Evolutionary conservation across 2,888 invertebrate species (phyloP), one percentile per base, ranked within the genome.

Genomic region (Idaea biselata): DNA sequence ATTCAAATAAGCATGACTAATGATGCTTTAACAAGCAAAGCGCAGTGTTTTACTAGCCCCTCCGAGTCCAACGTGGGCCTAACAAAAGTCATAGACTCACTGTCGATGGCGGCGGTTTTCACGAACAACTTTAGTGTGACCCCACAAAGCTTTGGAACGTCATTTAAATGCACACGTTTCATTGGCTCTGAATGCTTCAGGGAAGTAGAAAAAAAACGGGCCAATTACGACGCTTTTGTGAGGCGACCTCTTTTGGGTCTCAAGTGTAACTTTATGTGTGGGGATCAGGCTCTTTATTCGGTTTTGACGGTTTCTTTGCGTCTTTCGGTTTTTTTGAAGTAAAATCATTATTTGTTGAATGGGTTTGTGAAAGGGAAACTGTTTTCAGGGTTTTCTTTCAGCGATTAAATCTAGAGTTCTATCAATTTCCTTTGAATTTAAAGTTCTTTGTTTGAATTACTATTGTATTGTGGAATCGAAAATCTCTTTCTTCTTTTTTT

Each of bases 101-200:
- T 82, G 82, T 86, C 83, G 88, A 90, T 88, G 82, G 86, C 83
- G 88, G 90, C 83, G 88, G 90, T 88, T 89, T 25, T 87, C 81
- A 84, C 82, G 86, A 84, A 85, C 87, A 87, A 89, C 86, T 89
- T 88, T 88, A 89, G 88, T 89, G 88, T 89, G 88, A 87, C 89
- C 89, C 90, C 89, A 91, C 91, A 91, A 91, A 92, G 91, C 88
- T 75, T 80, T 80, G 85, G 89, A 85, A 89, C 89, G 91, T 92
- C 91, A 91, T 92, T 92, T 92, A 92, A 92, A 91, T 91, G 92
- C 92, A 91, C 91, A 92, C 92, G 92, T 91, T 90, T 92, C 92
- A 92, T 92, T 91, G 91, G 91, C 84, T 91, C 86, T 90, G 90
- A 92, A 92, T 91, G 91, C 90, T 91, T 88, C 87, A 87, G 90